Base-by-base conservation (phyloP, 1,140 invertebrate genomes). In the Thaumatotibia leucotreta region DNA sequence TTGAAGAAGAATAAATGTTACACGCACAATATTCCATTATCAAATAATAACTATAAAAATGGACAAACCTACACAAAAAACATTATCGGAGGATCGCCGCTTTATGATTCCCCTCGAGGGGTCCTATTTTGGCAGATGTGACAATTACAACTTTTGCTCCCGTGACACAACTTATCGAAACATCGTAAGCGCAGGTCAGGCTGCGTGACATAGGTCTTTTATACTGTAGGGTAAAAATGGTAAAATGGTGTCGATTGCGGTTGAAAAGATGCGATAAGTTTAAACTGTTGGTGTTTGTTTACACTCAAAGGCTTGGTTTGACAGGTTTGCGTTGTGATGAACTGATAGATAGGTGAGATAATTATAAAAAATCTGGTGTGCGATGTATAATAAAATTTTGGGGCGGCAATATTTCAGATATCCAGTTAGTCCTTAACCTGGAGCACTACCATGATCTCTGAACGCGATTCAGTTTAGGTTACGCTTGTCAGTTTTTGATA, bases 111-210 rank as follows among this genome's bases (percentile, higher is more conserved):
- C 49, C 54, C 62, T 63, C 50, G 50, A 33, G 29, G 65, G 66
- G 49, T 50, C 54, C 62, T 84, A 77, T 82, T 82, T 86, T 84
- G 83, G 76, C 86, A 89, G 84, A 87, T 89, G 86, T 76, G 76
- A 82, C 83, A 78, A 85, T 84, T 80, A 83, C 77, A 84, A 84
- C 77, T n/a, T 54, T 54, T 54, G 27, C 50, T 39, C 35, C n/a
- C 14, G 14, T 39, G 35, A 39, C 35, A 39, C 35, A 11, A 6
- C 35, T 4, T 14, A 5, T 2, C 4, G 14, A 39, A 39, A 39
- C 35, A n/a, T 14, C 35, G 3, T 17, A 39, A 39, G 35, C 6
- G 35, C 35, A 9, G 6, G 11, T 17, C 4, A 39, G 0, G 14
- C 5, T 39, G 0, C 10, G 32, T 33, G 4, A n/a, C 32, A 11